phyloP scores from a whole-genome alignment of 2,797 vertebrate species.

The Brachyrhaphis roseni region DNA sequence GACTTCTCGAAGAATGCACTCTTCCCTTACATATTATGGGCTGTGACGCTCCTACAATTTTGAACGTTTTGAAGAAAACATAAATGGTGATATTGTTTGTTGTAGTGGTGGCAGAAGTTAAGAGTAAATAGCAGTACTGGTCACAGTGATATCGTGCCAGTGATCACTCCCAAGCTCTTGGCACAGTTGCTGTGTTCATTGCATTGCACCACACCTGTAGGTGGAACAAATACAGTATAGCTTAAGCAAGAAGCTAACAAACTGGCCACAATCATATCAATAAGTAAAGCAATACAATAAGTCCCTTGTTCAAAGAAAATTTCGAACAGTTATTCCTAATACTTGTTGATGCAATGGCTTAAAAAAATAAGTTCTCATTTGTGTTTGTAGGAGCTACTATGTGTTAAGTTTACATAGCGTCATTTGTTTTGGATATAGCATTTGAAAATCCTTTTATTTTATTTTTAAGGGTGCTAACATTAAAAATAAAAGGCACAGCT shows the following conservation, averaged over 20 bases:
- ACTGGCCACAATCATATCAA: not conserved
- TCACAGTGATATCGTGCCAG: not conserved
- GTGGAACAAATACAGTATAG: not conserved
- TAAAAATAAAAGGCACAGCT: not conserved
- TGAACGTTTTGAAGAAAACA: not conserved
- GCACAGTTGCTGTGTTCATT: not conserved
- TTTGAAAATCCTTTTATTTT: not conserved
- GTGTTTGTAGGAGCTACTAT: not conserved
- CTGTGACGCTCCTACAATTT: not conserved
- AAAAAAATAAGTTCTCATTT: not conserved
- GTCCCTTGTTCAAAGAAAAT: too few relatives aligned
- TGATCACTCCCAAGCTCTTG: not conserved
- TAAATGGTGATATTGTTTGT: not conserved
- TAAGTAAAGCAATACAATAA: not conserved
- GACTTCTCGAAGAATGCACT: not conserved
- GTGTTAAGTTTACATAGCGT: not conserved
- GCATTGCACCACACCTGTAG: not conserved
- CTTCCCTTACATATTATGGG: not conserved
- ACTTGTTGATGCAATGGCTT: not conserved
- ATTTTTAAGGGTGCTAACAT: not conserved
- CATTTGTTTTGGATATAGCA: not conserved
- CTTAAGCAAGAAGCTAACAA: not conserved
- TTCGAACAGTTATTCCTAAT: not conserved
- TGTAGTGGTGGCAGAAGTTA: too few relatives aligned
- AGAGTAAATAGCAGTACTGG: too few relatives aligned